These are phyloP conservation scores for Agriopis leucophaearia DNA, from an alignment of 2,888 invertebrate species.

Conservation along the genomic window DNA sequence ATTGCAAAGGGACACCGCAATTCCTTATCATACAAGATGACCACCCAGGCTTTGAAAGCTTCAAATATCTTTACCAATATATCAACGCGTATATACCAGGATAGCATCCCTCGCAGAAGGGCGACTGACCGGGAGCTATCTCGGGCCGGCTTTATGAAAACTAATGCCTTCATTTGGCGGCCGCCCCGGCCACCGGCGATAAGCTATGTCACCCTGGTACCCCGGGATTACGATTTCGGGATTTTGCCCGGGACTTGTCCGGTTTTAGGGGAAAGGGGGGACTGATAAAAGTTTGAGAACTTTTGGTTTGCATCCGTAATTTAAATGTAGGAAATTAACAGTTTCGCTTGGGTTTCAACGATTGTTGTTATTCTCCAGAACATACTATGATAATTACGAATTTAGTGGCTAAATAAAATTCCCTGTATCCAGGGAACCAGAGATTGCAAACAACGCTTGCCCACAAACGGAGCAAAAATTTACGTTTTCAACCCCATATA, in stretches of 20 bases:
- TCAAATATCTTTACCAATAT: slow-evolving; percentile 67
- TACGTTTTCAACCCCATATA: neutral
- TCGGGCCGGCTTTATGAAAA: slow-evolving; percentile 82
- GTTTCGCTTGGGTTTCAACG: slow-evolving; percentile 42
- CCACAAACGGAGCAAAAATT: neutral
- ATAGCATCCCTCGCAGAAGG: slow-evolving; percentile 64
- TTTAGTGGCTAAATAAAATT: neutral
- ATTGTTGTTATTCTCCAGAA: slow-evolving; percentile 17
- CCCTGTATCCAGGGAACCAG: neutral
- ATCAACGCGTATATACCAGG: slow-evolving; percentile 66
- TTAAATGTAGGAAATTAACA: slow-evolving; percentile 65
- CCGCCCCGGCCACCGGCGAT: slow-evolving; percentile 75
- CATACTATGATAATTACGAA: slow-evolving; percentile 14
- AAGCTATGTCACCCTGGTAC: slow-evolving; percentile 82
- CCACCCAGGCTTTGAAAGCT: slow-evolving; percentile 51
- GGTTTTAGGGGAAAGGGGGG: slow-evolving; percentile 43
- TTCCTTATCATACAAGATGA: slow-evolving; percentile 28
- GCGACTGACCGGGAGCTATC: slow-evolving; percentile 74
- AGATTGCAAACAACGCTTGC: neutral
- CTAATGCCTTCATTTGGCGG: slow-evolving; percentile 85
- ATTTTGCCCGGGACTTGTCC: slow-evolving; percentile 63
- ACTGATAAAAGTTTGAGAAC: slow-evolving; percentile 76
- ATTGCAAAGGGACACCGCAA: slow-evolving; percentile 24
- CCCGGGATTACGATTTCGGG: slow-evolving; percentile 78
- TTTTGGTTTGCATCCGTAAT: slow-evolving; percentile 68